Evolutionary conservation across 2,888 invertebrate species (phyloP).

Genomic region (Diogma glabrata): DNA sequence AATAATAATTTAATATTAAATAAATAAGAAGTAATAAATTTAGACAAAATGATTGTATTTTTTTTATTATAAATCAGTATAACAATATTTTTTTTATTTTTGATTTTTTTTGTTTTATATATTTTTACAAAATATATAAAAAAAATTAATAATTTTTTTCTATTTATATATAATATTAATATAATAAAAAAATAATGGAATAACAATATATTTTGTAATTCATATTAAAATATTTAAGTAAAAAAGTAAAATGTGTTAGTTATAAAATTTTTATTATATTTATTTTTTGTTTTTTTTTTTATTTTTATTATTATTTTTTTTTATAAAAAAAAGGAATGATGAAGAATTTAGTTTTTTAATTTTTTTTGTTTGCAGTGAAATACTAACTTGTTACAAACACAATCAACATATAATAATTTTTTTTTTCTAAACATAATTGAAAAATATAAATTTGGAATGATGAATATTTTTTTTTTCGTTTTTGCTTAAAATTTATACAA

Average conservation of each 20-base stretch:
- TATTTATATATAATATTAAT: conserved; percentile 8
- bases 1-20: conserved; percentile 7
- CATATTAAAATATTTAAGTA: conserved; percentile 8
- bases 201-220: conserved; percentile 7
- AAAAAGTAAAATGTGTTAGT: no score
- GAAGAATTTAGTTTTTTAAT: conserved; percentile 1
- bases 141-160: background rate
- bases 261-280: no score
- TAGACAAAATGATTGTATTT: conserved; percentile 10
- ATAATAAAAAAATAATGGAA: no score
- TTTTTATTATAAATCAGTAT: no score
- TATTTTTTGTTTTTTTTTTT: conserved; percentile 3
- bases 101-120: conserved; percentile 12
- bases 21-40: conserved; percentile 9
- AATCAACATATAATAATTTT: conserved; percentile 4
- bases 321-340: conserved; percentile 7
- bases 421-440: no score
- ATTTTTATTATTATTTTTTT: conserved; percentile 5
- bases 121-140: conserved; percentile 4
- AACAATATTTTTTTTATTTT: conserved; percentile 10
- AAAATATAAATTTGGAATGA: conserved; percentile 9
- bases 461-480: background rate
- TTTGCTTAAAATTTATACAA: background rate
- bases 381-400: no score
- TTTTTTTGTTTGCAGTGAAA: conserved; percentile 6